Conservation (phyloP, 2,797 vertebrate genomes). For the Halcyon leucocephala region DNA sequence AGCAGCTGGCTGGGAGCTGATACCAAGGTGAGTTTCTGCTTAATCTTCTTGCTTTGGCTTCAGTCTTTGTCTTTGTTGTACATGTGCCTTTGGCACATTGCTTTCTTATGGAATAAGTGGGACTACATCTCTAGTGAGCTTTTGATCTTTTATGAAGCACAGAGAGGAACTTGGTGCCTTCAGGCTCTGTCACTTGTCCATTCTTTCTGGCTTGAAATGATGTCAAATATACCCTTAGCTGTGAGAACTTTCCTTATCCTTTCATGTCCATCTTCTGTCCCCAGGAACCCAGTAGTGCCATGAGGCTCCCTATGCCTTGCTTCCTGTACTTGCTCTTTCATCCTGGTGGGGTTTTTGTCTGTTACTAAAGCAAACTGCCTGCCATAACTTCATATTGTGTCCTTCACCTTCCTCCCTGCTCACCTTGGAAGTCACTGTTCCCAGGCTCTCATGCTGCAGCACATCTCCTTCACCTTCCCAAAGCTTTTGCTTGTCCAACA, state of each 20-base stretch:
- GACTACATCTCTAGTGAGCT: not conserved
- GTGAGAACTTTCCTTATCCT: not conserved
- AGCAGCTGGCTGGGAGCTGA: constrained; percentile 35
- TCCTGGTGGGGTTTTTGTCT: not conserved
- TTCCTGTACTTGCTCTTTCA: not conserved
- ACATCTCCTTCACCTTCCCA: not conserved
- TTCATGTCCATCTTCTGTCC: not conserved
- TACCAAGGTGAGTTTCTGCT: constrained; percentile 52
- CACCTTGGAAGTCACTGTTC: not conserved
- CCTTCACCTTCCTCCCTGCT: not conserved
- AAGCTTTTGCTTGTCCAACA: not conserved
- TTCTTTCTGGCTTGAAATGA: not conserved
- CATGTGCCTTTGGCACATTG: not conserved
- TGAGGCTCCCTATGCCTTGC: not conserved
- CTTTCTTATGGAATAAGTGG: not conserved
- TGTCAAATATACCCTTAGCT: not conserved
- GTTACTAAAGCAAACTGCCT: not conserved
- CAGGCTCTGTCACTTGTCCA: not conserved
- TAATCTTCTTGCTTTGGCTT: not conserved
- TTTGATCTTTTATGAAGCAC: not conserved
- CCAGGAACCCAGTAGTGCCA: not conserved
- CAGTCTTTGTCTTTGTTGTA: not conserved
- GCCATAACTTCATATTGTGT: not conserved
- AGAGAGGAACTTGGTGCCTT: not conserved
- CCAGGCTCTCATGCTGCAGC: not conserved